Conservation (phyloP, 2,113 vertebrate genomes). For the Leucoraja erinaceus region DNA sequence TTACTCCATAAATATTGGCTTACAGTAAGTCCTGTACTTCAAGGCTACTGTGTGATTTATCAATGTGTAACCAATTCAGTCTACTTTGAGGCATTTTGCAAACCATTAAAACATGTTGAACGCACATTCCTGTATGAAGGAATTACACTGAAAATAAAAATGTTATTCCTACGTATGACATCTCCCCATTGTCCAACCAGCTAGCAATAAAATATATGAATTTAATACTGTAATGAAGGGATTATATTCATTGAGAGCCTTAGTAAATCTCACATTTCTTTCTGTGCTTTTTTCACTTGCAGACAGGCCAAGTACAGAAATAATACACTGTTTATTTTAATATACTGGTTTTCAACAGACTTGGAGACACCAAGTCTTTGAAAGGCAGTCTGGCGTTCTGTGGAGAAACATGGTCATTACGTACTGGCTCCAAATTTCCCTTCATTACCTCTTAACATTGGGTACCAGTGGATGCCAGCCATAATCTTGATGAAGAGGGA, state of each 20-base stretch:
- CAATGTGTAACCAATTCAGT: constrained; percentile 28
- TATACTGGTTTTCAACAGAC: neutral
- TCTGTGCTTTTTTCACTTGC: neutral
- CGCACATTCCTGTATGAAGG: neutral
- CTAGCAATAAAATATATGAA: neutral
- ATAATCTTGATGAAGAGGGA: neutral
- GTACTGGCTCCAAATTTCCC: neutral
- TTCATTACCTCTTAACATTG: neutral
- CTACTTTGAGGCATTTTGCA: neutral
- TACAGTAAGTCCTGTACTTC: neutral
- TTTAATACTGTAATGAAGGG: constrained; percentile 15
- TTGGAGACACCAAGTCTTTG: constrained; percentile 5
- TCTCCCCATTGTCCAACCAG: constrained; percentile 10
- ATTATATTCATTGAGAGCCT: constrained; percentile 18
- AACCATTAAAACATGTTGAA: neutral
- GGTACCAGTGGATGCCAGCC: neutral
- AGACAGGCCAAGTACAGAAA: constrained; percentile 23
- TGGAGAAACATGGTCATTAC: neutral
- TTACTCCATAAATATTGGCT: neutral
- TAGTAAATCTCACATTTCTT: neutral
- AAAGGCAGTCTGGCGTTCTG: neutral
- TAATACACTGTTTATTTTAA: constrained; percentile 21
- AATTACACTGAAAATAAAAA: neutral
- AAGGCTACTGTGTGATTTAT: neutral
- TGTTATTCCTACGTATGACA: neutral